Percentiles rank a stretch among this genome's conserved stretches.
These are phyloP conservation scores for Betta splendens DNA, from an alignment of 2,797 vertebrate genomes.

Conservation along the genomic window DNA sequence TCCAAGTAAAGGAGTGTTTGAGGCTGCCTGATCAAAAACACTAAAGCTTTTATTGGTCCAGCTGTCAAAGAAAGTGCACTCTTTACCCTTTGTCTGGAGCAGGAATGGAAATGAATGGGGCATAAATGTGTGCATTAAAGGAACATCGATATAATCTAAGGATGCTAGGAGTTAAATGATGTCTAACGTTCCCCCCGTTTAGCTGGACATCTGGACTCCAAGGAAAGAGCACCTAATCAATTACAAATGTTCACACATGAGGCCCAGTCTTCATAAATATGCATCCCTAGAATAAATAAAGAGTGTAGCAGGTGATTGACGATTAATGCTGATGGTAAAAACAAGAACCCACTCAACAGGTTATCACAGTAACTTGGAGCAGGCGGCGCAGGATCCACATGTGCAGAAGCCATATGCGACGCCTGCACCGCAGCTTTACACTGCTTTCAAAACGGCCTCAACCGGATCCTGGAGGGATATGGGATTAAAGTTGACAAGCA, in stretches of 20 bases:
- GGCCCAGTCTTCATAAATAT: constrained; percentile 76
- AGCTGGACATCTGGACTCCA: constrained; percentile 75
- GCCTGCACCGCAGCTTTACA: constrained; percentile 33
- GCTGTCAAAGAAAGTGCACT: constrained; percentile 63
- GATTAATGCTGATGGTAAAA: constrained; percentile 72
- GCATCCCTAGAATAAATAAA: constrained; percentile 53
- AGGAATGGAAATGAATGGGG: constrained; percentile 37
- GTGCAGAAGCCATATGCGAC: constrained; percentile 16
- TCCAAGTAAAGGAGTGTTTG: constrained; percentile 66
- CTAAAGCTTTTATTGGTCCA: constrained; percentile 66
- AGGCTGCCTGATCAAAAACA: constrained; percentile 79
- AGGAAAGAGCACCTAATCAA: constrained; percentile 69
- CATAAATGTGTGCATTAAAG: constrained; percentile 61
- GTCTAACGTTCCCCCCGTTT: constrained; percentile 33
- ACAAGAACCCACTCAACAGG: constrained; percentile 44
- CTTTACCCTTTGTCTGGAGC: constrained; percentile 29
- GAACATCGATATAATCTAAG: constrained; percentile 41
- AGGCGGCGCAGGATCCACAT: constrained; percentile 46
- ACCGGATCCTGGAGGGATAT: constrained; percentile 37
- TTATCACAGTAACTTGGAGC: constrained; percentile 45
- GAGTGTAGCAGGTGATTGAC: constrained; percentile 60
- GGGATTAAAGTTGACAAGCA: constrained; percentile 68
- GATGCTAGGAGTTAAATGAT: constrained; percentile 37
- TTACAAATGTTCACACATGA: constrained; percentile 71
- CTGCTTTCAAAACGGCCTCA: constrained; percentile 41